These are phyloP conservation scores for Arge pagana DNA, from an alignment of 2,888 invertebrate species.

Conservation along the genomic window DNA sequence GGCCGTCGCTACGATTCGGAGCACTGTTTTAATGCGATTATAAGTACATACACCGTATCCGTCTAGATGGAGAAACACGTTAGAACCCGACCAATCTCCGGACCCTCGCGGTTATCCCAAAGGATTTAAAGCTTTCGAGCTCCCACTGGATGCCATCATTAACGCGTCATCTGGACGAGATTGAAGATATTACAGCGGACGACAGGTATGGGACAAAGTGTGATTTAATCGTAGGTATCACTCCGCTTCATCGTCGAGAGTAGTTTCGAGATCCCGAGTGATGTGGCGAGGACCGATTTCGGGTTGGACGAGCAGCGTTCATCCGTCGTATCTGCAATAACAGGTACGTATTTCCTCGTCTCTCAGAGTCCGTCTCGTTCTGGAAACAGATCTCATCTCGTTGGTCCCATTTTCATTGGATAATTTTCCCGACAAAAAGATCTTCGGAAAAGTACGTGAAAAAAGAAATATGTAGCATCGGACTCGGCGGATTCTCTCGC, in stretches of 20 bases:
- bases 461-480: too few relatives aligned
- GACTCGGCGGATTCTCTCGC: too few relatives aligned
- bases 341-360: too few relatives aligned
- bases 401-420: too few relatives aligned
- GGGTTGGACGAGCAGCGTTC: too few relatives aligned
- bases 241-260: neutral
- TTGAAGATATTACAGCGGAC: conserved; percentile 1
- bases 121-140: conserved; percentile 2
- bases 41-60: conserved; percentile 2
- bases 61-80: conserved; percentile 15
- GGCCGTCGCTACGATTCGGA: conserved; percentile 4
- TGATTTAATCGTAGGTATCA: conserved; percentile 5
- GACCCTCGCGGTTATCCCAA: neutral
- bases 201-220: conserved; percentile 8
- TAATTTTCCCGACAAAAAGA: too few relatives aligned
- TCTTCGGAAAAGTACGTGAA: too few relatives aligned
- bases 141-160: conserved; percentile 11
- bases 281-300: too few relatives aligned
- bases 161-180: conserved; percentile 8
- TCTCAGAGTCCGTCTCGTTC: too few relatives aligned
- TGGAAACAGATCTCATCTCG: too few relatives aligned
- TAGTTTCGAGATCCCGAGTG: too few relatives aligned
- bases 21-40: conserved; percentile 16
- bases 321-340: too few relatives aligned
- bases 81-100: neutral